These are phyloP conservation scores for Lytechinus pictus DNA, from an alignment of 35 echinoderm and acorn worm genomes.

Conservation along the genomic window DNA sequence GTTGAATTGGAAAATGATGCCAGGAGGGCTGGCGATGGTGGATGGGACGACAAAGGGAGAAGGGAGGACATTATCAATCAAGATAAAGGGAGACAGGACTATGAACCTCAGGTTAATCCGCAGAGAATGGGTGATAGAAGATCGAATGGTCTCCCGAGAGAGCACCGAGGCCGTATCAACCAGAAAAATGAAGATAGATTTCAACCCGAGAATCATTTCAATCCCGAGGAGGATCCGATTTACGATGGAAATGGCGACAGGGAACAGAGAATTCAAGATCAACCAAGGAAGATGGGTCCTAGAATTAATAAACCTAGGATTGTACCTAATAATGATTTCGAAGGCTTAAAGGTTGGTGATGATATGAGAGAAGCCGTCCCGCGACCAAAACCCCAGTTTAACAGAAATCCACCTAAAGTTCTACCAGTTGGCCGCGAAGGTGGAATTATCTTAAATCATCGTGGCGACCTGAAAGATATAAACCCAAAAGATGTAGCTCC, in stretches of 20 bases:
- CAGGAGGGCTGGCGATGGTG: background rate
- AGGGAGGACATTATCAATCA: background rate
- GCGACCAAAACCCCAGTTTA: background rate
- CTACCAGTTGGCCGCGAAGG: background rate
- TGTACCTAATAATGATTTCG: background rate
- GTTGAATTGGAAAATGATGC: background rate
- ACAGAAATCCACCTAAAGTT: background rate
- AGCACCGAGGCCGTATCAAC: background rate
- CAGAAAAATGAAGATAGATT: background rate
- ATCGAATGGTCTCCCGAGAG: background rate
- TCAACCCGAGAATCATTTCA: background rate
- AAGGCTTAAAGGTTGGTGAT: background rate
- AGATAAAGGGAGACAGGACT: background rate
- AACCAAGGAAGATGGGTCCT: background rate
- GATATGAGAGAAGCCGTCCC: background rate
- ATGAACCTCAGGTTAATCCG: background rate
- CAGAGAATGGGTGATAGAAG: background rate
- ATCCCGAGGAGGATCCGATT: background rate
- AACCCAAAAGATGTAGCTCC: background rate
- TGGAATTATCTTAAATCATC: background rate
- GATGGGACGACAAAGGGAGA: background rate
- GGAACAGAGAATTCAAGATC: background rate
- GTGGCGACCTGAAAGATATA: background rate
- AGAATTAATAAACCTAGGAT: background rate
- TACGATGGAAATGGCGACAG: background rate